These are phyloP conservation scores for Eurytoma adleriae DNA, from an alignment of 2,888 invertebrate species.

Conservation along the genomic window DNA sequence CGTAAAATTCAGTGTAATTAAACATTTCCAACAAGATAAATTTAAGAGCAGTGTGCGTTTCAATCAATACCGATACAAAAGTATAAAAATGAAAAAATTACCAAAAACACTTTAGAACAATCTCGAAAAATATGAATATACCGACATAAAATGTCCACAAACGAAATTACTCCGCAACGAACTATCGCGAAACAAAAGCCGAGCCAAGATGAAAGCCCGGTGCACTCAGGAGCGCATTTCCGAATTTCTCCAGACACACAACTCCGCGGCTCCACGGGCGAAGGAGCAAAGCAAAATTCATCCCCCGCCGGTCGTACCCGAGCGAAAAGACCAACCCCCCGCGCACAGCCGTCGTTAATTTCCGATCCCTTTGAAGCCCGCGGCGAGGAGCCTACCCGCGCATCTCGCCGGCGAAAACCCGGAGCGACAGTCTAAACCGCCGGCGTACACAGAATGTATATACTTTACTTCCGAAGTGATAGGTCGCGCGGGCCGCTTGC, in stretches of 20 bases:
- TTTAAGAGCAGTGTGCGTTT: no score
- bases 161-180: neutral
- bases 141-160: no score
- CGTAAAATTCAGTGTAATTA: no score
- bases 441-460: neutral
- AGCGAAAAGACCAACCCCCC: neutral
- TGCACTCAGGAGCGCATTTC: neutral
- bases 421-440: neutral
- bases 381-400: neutral
- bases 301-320: neutral
- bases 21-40: no score
- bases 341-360: slow-evolving; percentile 29
- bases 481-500: slow-evolving; percentile 17
- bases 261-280: neutral
- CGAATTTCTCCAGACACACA: slow-evolving; percentile 7
- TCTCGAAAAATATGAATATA: no score
- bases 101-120: neutral
- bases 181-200: neutral
- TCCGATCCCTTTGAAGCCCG: slow-evolving; percentile 30
- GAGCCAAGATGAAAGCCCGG: neutral
- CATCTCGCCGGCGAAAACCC: neutral
- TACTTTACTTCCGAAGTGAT: slow-evolving; percentile 8
- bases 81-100: no score
- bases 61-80: no score
- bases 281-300: neutral